A percentile compares a stretch with the other conserved stretches of the same genome.
Conservation (phyloP, 2,888 invertebrate genomes). For the Heliconius sara region DNA sequence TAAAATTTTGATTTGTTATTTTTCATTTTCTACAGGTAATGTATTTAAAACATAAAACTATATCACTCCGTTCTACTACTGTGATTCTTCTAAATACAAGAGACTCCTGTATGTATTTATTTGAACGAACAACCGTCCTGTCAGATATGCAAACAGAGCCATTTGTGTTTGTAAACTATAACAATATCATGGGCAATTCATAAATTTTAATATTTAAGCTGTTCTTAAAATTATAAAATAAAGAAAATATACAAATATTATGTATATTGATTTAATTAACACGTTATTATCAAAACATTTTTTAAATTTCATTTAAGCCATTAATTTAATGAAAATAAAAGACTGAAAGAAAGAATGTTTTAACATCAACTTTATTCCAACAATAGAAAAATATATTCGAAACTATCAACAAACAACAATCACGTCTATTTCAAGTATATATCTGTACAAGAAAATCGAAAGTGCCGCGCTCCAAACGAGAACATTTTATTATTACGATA, state of each 20-base stretch:
- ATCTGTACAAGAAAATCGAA: conserved; percentile 63
- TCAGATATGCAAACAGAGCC: too few species aligned
- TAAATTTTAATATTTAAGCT: too few species aligned
- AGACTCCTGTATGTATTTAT: neutral
- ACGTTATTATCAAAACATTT: neutral
- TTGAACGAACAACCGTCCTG: neutral
- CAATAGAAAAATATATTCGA: neutral
- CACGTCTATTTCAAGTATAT: neutral
- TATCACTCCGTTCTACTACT: neutral
- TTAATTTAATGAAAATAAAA: neutral
- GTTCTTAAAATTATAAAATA: neutral
- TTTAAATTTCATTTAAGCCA: neutral
- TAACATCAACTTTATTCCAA: neutral
- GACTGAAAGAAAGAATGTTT: too few species aligned
- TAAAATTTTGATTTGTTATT: too few species aligned
- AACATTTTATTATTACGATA: conserved; percentile 59
- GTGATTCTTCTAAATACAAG: neutral
- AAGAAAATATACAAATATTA: neutral
- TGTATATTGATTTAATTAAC: neutral
- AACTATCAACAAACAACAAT: neutral
- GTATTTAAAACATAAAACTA: neutral
- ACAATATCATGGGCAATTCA: neutral
- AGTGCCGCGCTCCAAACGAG: conserved; percentile 65
- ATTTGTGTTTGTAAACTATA: too few species aligned
- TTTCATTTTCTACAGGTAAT: neutral